A percentile compares a stretch with the other conserved stretches of the same genome.
Conservation (phyloP, 2,888 invertebrate species). For the Endomychus coccineus region DNA sequence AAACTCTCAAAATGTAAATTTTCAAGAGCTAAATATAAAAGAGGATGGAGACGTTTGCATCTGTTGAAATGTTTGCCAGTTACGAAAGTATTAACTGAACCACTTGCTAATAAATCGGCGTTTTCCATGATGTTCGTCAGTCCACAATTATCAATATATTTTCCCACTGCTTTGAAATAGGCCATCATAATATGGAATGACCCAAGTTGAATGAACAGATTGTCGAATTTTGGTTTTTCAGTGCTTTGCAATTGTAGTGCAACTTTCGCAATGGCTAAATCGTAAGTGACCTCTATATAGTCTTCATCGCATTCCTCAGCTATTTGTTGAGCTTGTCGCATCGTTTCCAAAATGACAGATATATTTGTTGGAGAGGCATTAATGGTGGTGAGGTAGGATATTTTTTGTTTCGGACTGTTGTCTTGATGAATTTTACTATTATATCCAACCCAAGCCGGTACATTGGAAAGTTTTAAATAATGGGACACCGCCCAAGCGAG, state of each 20-base stretch:
- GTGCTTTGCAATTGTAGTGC: constrained; percentile 25
- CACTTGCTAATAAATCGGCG: constrained; percentile 20
- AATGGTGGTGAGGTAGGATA: constrained; percentile 30
- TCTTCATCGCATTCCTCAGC: constrained; percentile 22
- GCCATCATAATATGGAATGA: constrained; percentile 18
- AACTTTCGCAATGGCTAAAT: constrained; percentile 25
- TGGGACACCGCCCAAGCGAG: constrained; percentile 25
- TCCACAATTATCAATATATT: constrained; percentile 20
- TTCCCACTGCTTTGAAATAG: constrained; percentile 25
- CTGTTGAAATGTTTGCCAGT: constrained; percentile 25
- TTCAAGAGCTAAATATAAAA: constrained; percentile 22
- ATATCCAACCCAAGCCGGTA: constrained; percentile 34
- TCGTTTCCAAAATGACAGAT: constrained; percentile 26
- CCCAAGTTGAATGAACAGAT: constrained; percentile 32
- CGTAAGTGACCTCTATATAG: constrained; percentile 30
- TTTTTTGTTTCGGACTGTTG: constrained; percentile 21
- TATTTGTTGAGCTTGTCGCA: constrained; percentile 23
- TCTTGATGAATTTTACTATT: constrained; percentile 25
- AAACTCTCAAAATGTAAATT: constrained; percentile 22
- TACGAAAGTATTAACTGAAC: constrained; percentile 23
- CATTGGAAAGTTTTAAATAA: constrained; percentile 23
- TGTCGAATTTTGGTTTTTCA: constrained; percentile 23
- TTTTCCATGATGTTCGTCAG: constrained; percentile 20
- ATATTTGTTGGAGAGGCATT: constrained; percentile 29
- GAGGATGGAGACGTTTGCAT: constrained; percentile 22